Base-by-base conservation (phyloP, 2,888 invertebrate species). In the Hypsopygia costalis region DNA sequence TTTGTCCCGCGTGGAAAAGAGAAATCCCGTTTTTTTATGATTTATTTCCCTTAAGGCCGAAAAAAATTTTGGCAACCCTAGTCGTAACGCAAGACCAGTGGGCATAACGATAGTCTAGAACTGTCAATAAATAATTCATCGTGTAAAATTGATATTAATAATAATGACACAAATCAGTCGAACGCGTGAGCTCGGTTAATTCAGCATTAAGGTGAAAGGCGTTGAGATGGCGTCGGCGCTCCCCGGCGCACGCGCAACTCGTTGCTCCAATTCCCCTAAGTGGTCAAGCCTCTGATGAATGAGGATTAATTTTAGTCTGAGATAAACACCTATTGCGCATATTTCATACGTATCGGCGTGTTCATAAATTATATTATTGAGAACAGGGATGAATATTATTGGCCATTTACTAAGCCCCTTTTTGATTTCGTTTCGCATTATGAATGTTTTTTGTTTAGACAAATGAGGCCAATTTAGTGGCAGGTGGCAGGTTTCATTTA, bases 231-330 rank as follows among this genome's bases (percentile, higher is more conserved):
- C 50, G 52, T 52, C 59, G 52, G 58, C 50, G 52, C 52, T 55
- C 52, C 47, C 60, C 52, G 60, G 58, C 53, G 60, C 56, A 50
- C 49, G 68, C 65, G 56, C 67, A 51, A 65, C 67, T 43, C 43
- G 51, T 35, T 51, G 68, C 57, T 72, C 77, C 60, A 74, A 66
- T 77, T 77, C 55, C 36, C 47, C 64, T 77, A 75, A 81, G 76
- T 79, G 80, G 66, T 59, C 61, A 57, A 52, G 51, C 53, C 49
- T 53, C 59, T 74, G 78, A 81, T 69, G 70, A 74, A 79, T 77
- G 68, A 65, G 62, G 54, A 65, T 68, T 64, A 64, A 64, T 63
- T 70, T 52, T 43, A 47, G 53, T 52, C 56, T 46, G 60, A 72
- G 69, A 61, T 67, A 64, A 53, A 54, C 56, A 51, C 63, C 63